phyloP scores from a whole-genome alignment of 2,888 invertebrate species.

The Nomada goodeniana region DNA sequence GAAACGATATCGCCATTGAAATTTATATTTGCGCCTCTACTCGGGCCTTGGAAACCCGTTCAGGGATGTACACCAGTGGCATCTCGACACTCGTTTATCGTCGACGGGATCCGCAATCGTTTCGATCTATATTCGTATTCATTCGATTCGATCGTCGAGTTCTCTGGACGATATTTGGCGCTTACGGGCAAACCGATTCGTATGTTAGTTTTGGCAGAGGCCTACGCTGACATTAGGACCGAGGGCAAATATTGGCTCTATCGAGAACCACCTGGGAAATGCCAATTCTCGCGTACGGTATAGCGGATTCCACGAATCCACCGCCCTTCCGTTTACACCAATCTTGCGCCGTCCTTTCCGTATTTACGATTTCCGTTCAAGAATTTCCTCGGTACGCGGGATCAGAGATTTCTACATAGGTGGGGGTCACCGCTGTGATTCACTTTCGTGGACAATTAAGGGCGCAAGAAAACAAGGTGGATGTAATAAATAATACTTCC shows the following conservation, averaged over 20 bases:
- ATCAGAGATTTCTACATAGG: background rate
- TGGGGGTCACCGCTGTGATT: too few species aligned
- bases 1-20: background rate
- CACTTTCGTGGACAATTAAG: background rate
- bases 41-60: background rate
- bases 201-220: conserved; percentile 76
- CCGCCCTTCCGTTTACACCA: conserved; percentile 5
- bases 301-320: conserved; percentile 42
- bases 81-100: conserved; percentile 1
- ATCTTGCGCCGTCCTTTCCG: background rate
- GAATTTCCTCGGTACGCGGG: background rate
- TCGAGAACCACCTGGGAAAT: conserved; percentile 68
- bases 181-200: conserved; percentile 73
- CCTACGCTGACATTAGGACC: conserved; percentile 74
- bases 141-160: conserved; percentile 36
- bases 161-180: conserved; percentile 42
- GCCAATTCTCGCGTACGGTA: conserved; percentile 61
- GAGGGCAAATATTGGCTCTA: conserved; percentile 76
- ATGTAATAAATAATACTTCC: too few species aligned
- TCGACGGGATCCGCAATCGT: conserved; percentile 13
- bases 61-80: background rate
- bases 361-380: background rate
- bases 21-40: conserved; percentile 1
- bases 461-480: too few species aligned
- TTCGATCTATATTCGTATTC: conserved; percentile 45